These are phyloP conservation scores for Yasuhikotakia modesta DNA, from an alignment of 2,797 vertebrate species.

Conservation along the genomic window DNA sequence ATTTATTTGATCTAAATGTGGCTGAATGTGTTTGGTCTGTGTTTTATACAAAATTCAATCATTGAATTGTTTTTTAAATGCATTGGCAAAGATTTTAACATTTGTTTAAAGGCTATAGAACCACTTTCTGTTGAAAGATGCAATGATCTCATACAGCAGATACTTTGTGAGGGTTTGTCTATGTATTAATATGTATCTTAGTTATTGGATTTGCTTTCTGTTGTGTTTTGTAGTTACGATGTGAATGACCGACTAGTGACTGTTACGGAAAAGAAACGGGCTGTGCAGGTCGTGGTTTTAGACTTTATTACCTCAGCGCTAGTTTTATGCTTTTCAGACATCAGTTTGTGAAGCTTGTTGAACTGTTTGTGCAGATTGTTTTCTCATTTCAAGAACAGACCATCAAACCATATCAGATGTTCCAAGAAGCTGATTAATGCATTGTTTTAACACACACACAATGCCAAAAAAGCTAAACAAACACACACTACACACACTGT, in stretches of 20 bases:
- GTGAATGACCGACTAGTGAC: slow-evolving; percentile 29
- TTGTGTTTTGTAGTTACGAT: slow-evolving; percentile 5
- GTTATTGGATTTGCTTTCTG: neutral
- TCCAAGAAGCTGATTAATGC: neutral
- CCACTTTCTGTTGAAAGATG: slow-evolving; percentile 18
- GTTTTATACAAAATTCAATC: neutral
- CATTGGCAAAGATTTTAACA: neutral
- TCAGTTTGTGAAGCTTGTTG: slow-evolving; percentile 13
- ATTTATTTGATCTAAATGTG: too few species aligned
- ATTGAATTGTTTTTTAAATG: neutral
- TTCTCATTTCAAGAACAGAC: neutral
- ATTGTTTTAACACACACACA: neutral
- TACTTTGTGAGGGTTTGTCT: neutral
- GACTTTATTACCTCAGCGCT: slow-evolving; percentile 39
- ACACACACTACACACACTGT: slow-evolving; percentile 2
- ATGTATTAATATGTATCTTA: neutral
- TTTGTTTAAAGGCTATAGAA: slow-evolving; percentile 1
- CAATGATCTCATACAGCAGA: neutral
- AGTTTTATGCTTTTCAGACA: slow-evolving; percentile 21
- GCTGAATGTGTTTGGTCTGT: slow-evolving; percentile 5
- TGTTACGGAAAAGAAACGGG: slow-evolving; percentile 26
- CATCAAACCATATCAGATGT: slow-evolving; percentile 15
- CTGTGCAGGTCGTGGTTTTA: slow-evolving; percentile 51
- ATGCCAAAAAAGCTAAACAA: neutral
- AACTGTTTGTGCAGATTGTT: neutral